Percentiles rank a stretch among this genome's conserved stretches.
These are phyloP conservation scores for Cyphomyrus plagiostoma DNA, from an alignment of 2,113 vertebrate genomes.

Conservation along the genomic window DNA sequence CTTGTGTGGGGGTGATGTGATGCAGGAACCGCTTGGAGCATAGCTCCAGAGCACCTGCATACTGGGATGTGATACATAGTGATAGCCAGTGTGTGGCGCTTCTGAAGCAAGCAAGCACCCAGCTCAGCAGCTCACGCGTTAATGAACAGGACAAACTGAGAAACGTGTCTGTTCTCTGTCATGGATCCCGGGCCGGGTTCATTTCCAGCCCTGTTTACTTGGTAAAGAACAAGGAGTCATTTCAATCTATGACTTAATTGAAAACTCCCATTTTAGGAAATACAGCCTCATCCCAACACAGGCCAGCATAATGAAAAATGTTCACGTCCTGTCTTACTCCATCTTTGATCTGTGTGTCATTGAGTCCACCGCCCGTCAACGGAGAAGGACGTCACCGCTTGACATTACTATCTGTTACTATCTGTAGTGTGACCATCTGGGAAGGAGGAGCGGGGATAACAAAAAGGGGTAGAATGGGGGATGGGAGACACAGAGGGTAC, in stretches of 20 bases:
- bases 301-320: not conserved
- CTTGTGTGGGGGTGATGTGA: not conserved
- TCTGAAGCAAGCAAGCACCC: not conserved
- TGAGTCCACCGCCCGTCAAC: too few relatives aligned
- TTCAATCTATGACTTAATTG: not conserved
- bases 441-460: not conserved
- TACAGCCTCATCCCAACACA: not conserved
- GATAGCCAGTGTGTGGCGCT: not conserved
- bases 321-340: not conserved
- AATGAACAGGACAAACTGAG: conserved; percentile 35
- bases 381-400: not conserved
- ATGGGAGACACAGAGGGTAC: not conserved
- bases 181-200: conserved; percentile 42
- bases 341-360: not conserved
- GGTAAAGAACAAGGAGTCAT: not conserved
- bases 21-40: not conserved
- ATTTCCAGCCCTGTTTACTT: not conserved
- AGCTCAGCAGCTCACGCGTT: conserved; percentile 27
- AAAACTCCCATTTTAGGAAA: not conserved
- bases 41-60: not conserved
- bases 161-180: conserved; percentile 36
- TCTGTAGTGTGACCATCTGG: not conserved
- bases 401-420: not conserved
- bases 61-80: not conserved
- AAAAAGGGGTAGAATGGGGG: not conserved